Base-by-base conservation (phyloP, 2,888 invertebrate species). In the Theodoxus fluviatilis region DNA sequence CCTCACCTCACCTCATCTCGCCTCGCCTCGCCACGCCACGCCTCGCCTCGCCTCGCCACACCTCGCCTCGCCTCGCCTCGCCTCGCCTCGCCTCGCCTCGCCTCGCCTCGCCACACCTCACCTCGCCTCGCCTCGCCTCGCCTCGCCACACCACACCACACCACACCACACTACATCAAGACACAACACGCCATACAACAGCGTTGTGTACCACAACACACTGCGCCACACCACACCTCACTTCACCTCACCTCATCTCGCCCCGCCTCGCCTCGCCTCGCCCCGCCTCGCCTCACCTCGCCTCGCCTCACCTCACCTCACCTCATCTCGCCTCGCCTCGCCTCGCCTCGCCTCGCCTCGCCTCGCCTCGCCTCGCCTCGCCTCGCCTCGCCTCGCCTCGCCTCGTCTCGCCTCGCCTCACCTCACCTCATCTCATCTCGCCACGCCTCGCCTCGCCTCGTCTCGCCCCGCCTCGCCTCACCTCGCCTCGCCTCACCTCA, bases 101-200 rank as follows among this genome's bases (percentile, higher is more conserved):
- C 57, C 57, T 57, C 15, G 57, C 57, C 57, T 57, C 31, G 57
- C 28, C 57, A 31, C 31, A 33, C 57, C 57, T 57, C 22, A 33
- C 57, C 52, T 52, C 52, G 52, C 52, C 52, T 18, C 52, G 59
- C 35, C 59, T 2, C n/a, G 59, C 59, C 59, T 2, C 59, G 59
- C 59, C 12, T 31, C n/a, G 59, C 35, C 59, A n/a, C n/a, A 37
- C 33, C 35, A 35, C 33, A n/a, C 35, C 33, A 35, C 33, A 37
- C 59, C 59, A 35, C 33, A 37, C 59, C 59, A 35, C 33, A n/a
- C 33, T 35, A n/a, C 33, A 35, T 35, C 59, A 4, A 7, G 59
- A 33, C 59, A n/a, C 28, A 37, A 33, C 59, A n/a, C 4, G 59
- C 18, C 59, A 35, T n/a, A n/a, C n/a, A n/a, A n/a, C n/a, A n/a